Conservation (phyloP, 92 coral and sea anemone genomes). For the Porites lobata region DNA sequence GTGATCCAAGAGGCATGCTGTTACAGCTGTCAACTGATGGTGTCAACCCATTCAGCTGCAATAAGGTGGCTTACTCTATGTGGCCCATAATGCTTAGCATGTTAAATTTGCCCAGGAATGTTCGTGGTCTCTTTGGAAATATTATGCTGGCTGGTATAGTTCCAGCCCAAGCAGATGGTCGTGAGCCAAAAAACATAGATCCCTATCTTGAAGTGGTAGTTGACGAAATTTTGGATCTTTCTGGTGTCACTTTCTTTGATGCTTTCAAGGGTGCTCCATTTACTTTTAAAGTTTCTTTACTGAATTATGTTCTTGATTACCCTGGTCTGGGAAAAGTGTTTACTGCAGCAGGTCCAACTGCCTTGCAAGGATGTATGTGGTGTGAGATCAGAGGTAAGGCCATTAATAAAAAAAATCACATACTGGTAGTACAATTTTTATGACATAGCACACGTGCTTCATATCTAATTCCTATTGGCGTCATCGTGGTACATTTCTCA, state of each 20-base stretch:
- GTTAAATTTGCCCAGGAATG: too few relatives aligned
- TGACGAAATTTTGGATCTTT: constrained; percentile 55
- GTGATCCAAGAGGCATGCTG: too few relatives aligned
- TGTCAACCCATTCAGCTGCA: too few relatives aligned
- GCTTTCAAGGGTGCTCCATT: constrained; percentile 46
- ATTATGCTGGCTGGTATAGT: not conserved
- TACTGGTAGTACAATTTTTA: not conserved
- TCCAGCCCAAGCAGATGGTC: constrained; percentile 29
- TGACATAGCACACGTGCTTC: not conserved
- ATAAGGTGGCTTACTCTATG: too few relatives aligned
- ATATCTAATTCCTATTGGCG: not conserved
- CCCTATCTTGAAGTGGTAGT: constrained; percentile 63
- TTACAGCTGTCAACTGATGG: too few relatives aligned
- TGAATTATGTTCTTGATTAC: constrained; percentile 8
- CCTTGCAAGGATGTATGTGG: constrained; percentile 68
- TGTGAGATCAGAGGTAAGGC: constrained; percentile 63
- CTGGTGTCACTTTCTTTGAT: constrained; percentile 54
- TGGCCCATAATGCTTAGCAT: too few relatives aligned
- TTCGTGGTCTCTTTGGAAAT: too few relatives aligned
- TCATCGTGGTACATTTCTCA: too few relatives aligned
- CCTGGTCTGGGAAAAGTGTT: constrained; percentile 63
- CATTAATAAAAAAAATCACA: not conserved
- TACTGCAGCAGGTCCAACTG: constrained; percentile 55
- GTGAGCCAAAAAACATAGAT: constrained; percentile 21
- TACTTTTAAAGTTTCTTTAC: constrained; percentile 40